Evolutionary conservation across 2,888 invertebrate genomes (phyloP), one percentile per base, ranked within the genome.

Genomic region (Eristalis arbustorum): DNA sequence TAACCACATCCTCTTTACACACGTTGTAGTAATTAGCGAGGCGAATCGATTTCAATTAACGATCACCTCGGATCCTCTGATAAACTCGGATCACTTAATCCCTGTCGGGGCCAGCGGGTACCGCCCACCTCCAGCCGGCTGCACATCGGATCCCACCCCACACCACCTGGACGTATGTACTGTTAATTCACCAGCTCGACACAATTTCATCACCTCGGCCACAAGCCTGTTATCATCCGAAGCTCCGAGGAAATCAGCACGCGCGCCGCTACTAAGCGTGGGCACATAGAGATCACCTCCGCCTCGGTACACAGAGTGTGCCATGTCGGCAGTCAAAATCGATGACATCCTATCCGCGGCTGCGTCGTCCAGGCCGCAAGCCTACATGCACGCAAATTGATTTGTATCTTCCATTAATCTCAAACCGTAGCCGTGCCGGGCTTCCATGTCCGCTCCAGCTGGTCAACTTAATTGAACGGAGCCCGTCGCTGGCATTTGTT

Each of bases 331-430:
- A 77, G 73, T 77, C 67, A 69, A 73, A 77, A 77, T 25, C 67
- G 59, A 73, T 59, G 31, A 31, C 22, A 66, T 61, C 56, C 37
- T 76, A 62, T 25, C 13, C 25, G 25, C 25, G 59, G 59, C 23
- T 11, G 13, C 57, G 23, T 11, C 23, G 14, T 22, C 25, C 11
- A 25, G 10, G 11, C 25, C 4, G 59, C 42, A 73, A 64, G 49
- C 84, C 76, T 81, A 77, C 85, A 81, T 85, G 62, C 57, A n/a
- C 67, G 69, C 64, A 72, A 82, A 82, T 82, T 85, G 85, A 85
- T 85, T 82, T 85, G 82, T 85, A 85, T 85, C 84, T 85, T 73
- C 64, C 76, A 81, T 77, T 85, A 79, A 84, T 84, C 76, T 76
- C 40, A 63, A 85, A 82, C 85, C 78, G 71, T 82, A 81, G 71